Conservation (phyloP, 2,888 invertebrate species). For the Electrophaes corylata region DNA sequence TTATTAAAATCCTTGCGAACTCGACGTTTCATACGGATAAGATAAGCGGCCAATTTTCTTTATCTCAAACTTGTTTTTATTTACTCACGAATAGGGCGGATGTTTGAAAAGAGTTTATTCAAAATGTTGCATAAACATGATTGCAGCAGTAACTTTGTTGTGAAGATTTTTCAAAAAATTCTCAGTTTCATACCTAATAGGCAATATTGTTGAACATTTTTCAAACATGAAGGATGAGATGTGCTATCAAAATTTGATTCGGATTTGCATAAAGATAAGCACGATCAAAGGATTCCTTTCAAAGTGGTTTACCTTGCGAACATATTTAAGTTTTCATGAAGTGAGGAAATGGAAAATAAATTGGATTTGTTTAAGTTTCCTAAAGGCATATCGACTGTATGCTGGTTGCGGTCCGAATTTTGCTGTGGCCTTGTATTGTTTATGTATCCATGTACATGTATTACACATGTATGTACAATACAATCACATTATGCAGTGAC, state of each 20-base stretch:
- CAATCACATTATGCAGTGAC: too few species aligned
- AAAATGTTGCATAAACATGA: conserved; percentile 1
- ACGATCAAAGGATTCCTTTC: conserved; percentile 81
- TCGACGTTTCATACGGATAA: conserved; percentile 51
- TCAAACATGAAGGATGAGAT: conserved; percentile 44
- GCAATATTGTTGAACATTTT: conserved; percentile 31
- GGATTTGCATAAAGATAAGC: conserved; percentile 78
- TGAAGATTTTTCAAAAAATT: conserved; percentile 8
- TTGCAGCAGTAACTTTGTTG: background rate
- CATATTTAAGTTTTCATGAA: conserved; percentile 84
- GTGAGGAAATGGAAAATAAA: conserved; percentile 84
- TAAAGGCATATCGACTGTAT: conserved; percentile 57
- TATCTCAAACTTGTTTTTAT: conserved; percentile 47
- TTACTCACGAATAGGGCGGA: conserved; percentile 4
- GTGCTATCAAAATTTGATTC: conserved; percentile 73
- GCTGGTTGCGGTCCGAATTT: background rate
- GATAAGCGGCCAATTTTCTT: conserved; percentile 63
- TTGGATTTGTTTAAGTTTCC: conserved; percentile 81
- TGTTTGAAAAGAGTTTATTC: background rate
- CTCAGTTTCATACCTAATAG: conserved; percentile 13
- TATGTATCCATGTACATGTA: too few species aligned
- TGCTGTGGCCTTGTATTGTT: background rate
- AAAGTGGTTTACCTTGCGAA: conserved; percentile 81
- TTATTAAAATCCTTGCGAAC: conserved; percentile 54
- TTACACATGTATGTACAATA: too few species aligned